Base-by-base conservation (phyloP, 2,797 vertebrate genomes). In the Decapterus maruadsi region DNA sequence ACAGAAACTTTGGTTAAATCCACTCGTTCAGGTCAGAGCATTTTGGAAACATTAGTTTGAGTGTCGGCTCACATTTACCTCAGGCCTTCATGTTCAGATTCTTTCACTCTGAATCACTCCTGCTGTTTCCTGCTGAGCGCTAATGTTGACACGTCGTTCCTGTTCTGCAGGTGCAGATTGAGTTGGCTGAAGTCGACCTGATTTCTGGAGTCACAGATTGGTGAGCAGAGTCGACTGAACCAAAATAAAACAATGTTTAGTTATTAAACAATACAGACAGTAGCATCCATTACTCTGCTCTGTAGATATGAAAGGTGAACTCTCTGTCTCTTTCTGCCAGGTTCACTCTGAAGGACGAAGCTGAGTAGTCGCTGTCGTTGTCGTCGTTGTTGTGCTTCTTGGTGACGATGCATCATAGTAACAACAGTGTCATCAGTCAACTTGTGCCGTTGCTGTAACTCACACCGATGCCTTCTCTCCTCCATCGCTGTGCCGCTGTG, bases 331-430 rank as follows among this genome's bases (percentile, higher is more conserved):
- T 83, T 34, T 60, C 13, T 86, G 87, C 56, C 86, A 98, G 97
- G 96, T 97, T 96, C 76, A 94, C 95, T 75, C 90, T 98, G 77
- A 93, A 80, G 80, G 96, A 96, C 0, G 94, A 95, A 68, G 86
- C 65, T 45, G 93, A 94, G 22, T 92, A 92, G 73, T 50, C 38
- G 4, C 6, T 4, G 31, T 34, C 31, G 26, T 26, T 26, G 6
- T 34, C 31, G 31, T 34, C 6, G 31, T 34, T 4, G 31, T 34
- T 5, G 31, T 72, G 45, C 79, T 72, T 31, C 50, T 81, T 54
- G 58, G 58, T n/a, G 34, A 56, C 8, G 1, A 16, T 7, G n/a
- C 6, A 6, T 50, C 6, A 6, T 50, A 19, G 2, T 46, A n/a
- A 55, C 19, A 54, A 43, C 43, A 53, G 72, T 45, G 13, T 74